Evolutionary conservation across 2,888 invertebrate species (phyloP).

Genomic region (Conchocele bisecta): DNA sequence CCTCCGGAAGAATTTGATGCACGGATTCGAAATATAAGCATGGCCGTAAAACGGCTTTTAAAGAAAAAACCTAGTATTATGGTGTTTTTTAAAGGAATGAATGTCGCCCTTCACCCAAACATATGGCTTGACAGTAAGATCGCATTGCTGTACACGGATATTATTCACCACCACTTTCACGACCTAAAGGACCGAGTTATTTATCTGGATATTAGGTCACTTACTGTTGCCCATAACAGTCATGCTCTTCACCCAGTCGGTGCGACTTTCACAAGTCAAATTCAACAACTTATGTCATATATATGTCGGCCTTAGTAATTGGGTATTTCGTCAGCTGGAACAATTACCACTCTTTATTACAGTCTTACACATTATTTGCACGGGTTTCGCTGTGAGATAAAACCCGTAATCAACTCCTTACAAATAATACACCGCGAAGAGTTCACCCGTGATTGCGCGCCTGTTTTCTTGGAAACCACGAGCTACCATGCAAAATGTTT

Average conservation of each 20-base stretch:
- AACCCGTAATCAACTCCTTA: too few relatives aligned
- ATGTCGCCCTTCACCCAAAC: constrained; percentile 18
- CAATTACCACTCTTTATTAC: too few relatives aligned
- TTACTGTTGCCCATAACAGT: constrained; percentile 36
- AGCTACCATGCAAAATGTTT: too few relatives aligned
- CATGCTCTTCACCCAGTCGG: constrained; percentile 27
- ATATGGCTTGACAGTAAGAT: constrained; percentile 39
- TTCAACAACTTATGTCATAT: constrained; percentile 44
- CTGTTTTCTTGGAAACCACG: too few relatives aligned
- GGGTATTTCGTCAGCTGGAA: too few relatives aligned
- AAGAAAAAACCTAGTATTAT: constrained; percentile 30
- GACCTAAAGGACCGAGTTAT: constrained; percentile 34
- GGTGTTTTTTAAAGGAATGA: constrained; percentile 42
- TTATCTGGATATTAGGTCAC: constrained; percentile 45
- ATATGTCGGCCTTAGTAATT: too few relatives aligned
- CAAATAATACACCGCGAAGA: too few relatives aligned
- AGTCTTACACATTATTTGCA: too few relatives aligned
- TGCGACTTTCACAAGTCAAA: constrained; percentile 23
- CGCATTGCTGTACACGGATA: constrained; percentile 22
- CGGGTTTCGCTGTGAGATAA: too few relatives aligned
- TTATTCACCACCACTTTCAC: constrained; percentile 32
- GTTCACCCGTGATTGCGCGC: too few relatives aligned
- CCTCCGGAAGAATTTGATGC: constrained; percentile 21
- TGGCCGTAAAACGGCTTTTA: constrained; percentile 12
- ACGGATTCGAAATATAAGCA: constrained; percentile 3